Percentiles rank a stretch among this genome's conserved stretches.
phyloP scores from a whole-genome alignment of 1,140 invertebrate species.

The Uloborus diversus region DNA sequence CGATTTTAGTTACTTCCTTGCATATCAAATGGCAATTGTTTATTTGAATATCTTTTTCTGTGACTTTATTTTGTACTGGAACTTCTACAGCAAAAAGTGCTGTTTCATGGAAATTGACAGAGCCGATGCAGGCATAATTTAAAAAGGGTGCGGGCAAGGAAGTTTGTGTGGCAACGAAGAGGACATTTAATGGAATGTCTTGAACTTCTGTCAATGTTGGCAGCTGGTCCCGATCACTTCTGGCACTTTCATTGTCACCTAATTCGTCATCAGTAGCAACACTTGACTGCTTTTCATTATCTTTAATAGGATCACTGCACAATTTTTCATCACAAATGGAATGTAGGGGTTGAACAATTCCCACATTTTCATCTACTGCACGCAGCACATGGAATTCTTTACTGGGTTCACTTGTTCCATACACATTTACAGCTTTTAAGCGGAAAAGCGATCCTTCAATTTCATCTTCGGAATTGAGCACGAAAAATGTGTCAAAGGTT shows the following conservation, averaged over 20 bases:
- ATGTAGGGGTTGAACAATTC: no score
- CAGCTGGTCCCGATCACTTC: no score
- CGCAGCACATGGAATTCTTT: background rate
- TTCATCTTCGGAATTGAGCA: constrained; percentile 77
- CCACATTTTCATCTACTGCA: no score
- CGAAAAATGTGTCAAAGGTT: constrained; percentile 68
- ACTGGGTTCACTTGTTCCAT: constrained; percentile 77
- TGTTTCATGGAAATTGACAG: background rate
- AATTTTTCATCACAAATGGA: no score
- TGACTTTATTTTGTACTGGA: background rate
- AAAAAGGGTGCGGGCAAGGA: background rate
- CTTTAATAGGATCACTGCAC: no score
- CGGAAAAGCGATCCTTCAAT: constrained; percentile 84
- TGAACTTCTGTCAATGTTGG: no score
- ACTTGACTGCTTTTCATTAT: no score
- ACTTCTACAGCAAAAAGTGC: background rate
- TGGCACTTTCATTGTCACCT: no score
- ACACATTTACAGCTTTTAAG: constrained; percentile 81
- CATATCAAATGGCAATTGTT: background rate
- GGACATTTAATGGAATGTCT: background rate
- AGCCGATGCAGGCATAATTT: background rate
- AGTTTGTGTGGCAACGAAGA: background rate
- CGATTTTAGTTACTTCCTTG: background rate
- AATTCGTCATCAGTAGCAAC: no score
- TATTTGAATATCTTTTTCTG: background rate